Evolutionary conservation across 2,113 vertebrate genomes (phyloP), one percentile per base, ranked within the genome.

Genomic region (Anas platyrhynchos): DNA sequence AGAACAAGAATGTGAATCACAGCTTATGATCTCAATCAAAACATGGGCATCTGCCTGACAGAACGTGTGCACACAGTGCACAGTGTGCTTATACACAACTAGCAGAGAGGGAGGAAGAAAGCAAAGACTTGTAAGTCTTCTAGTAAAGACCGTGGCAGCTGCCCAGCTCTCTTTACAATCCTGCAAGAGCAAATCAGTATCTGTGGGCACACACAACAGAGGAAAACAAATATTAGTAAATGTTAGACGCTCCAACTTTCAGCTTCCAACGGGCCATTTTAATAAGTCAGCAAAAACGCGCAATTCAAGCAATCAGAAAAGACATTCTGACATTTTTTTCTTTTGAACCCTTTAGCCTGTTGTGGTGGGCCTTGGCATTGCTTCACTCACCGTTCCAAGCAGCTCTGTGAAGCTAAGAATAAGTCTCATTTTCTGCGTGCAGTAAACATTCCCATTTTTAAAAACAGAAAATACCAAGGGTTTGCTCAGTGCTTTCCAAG

Each of bases 331-430:
- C 8, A 22, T 84, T 88, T 80, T 80, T 93, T 76, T 56, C 36
- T 68, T 75, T 69, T 29, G 77, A 93, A 61, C 38, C 27, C 13
- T 3, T 79, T 22, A 61, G 86, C 3, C 4, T 82, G 83, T 82
- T 72, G 88, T 65, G 80, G 83, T 31, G 27, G 88, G 84, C 94
- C 71, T 61, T 88, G 86, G 89, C 88, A 87, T 13, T 25, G 86
- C 78, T 91, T 92, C 83, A 94, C 62, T 61, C 16, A 52, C 56
- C 0, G 0, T 80, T 88, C 50, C 75, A 81, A 8, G 2, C 38
- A 76, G 75, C 91, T 16, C 85, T 34, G 74, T 41, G n/a, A 65
- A 93, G 34, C 61, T 18, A 17, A 79, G 63, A 76, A 17, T 73
- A 62, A 66, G 62, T 77, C 48, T 71, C 50, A 7, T 80, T 86